Evolutionary conservation across 2,113 vertebrate genomes (phyloP).

Genomic region (Apodemus sylvaticus): DNA sequence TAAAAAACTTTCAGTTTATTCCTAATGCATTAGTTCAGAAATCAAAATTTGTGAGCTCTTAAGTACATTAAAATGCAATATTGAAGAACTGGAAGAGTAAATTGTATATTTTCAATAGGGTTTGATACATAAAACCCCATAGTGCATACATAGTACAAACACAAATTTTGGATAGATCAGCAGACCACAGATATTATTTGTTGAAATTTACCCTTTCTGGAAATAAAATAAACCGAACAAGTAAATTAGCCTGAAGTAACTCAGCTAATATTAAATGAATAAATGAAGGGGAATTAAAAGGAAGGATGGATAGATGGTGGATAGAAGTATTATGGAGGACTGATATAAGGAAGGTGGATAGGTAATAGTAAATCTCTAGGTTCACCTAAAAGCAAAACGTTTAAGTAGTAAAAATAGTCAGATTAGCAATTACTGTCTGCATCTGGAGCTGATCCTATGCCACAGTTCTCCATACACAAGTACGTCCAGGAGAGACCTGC

Average conservation of each 20-base stretch:
- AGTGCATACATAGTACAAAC: too few relatives aligned
- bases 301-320: background rate
- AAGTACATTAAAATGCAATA: slow-evolving; percentile 30
- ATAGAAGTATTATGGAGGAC: background rate
- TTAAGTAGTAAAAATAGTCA: background rate
- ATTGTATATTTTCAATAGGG: slow-evolving; percentile 25
- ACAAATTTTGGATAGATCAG: background rate
- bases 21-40: background rate
- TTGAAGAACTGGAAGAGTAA: background rate
- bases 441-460: too few relatives aligned
- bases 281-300: slow-evolving; percentile 17
- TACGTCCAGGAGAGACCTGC: too few relatives aligned
- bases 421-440: background rate
- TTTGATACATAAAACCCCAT: background rate
- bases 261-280: background rate
- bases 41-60: slow-evolving; percentile 26
- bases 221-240: slow-evolving; percentile 11
- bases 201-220: slow-evolving; percentile 13
- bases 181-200: background rate
- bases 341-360: background rate
- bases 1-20: background rate
- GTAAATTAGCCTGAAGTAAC: background rate
- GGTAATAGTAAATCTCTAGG: background rate
- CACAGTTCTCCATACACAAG: too few relatives aligned
- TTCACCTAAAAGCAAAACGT: slow-evolving; percentile 11